Conservation (phyloP, 2,888 invertebrate species). For the Eilema caniola region DNA sequence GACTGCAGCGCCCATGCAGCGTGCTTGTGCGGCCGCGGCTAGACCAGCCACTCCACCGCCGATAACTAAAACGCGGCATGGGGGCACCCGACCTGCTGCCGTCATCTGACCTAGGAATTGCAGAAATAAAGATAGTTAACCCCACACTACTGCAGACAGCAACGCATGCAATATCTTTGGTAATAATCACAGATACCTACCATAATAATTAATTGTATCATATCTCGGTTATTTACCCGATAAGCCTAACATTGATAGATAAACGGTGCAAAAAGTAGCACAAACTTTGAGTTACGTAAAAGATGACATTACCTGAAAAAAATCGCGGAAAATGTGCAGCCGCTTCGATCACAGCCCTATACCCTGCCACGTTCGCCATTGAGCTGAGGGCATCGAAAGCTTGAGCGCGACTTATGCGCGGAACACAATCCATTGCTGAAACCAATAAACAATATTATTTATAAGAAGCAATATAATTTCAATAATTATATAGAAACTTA, state of each 20-base stretch:
- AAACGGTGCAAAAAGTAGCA: background rate
- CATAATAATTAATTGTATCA: background rate
- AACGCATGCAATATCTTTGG: background rate
- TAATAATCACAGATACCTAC: slow-evolving; percentile 1
- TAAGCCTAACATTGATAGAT: slow-evolving; percentile 2
- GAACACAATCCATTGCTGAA: slow-evolving; percentile 95
- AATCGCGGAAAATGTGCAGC: slow-evolving; percentile 96
- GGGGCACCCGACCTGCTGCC: slow-evolving; percentile 95
- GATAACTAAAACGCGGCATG: slow-evolving; percentile 94
- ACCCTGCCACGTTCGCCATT: slow-evolving; percentile 96
- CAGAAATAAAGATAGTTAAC: background rate
- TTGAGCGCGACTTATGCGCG: slow-evolving; percentile 95
- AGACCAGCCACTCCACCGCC: slow-evolving; percentile 97
- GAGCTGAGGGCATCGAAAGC: slow-evolving; percentile 96
- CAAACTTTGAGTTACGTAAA: slow-evolving; percentile 1
- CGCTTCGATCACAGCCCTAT: slow-evolving; percentile 95
- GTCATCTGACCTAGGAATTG: slow-evolving; percentile 92
- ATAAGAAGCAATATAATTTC: background rate
- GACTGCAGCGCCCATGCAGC: slow-evolving; percentile 96
- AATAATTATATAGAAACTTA: background rate
- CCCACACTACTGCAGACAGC: background rate
- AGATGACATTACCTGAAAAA: slow-evolving; percentile 89
- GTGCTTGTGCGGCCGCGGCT: slow-evolving; percentile 94
- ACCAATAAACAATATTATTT: slow-evolving; percentile 24
- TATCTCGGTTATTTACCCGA: slow-evolving; percentile 10